phyloP scores from a whole-genome alignment of 2,797 vertebrate species.

The Pipistrellus pygmaeus region DNA sequence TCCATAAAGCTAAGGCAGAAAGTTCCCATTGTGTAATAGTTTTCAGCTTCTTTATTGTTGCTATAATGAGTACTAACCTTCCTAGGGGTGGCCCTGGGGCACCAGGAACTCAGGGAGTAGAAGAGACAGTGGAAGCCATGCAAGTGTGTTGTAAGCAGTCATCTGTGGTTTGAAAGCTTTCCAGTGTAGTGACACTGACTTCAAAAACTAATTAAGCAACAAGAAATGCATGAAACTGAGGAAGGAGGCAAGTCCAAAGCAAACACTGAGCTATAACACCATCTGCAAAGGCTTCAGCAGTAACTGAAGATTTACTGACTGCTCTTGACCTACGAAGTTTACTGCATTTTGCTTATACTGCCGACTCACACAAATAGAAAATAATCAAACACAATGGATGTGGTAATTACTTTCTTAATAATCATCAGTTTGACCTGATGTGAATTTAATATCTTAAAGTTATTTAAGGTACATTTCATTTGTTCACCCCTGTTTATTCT shows the following conservation, averaged over 20 bases:
- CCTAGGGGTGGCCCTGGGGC: neutral
- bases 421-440: conserved; percentile 23
- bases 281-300: neutral
- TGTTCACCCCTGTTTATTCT: neutral
- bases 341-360: neutral
- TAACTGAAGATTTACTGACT: neutral
- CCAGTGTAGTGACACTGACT: conserved; percentile 46
- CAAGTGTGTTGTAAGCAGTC: conserved; percentile 1
- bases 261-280: neutral
- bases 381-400: neutral
- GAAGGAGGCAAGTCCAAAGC: neutral
- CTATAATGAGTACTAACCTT: neutral
- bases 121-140: neutral
- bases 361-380: conserved; percentile 44
- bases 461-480: neutral
- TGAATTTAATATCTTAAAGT: conserved; percentile 42
- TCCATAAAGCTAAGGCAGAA: neutral
- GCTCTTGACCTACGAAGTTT: neutral
- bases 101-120: neutral
- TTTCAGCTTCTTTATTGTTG: neutral
- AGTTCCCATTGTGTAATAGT: neutral
- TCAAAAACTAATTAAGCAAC: conserved; percentile 65
- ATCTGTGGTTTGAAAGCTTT: conserved; percentile 56
- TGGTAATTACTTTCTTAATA: neutral
- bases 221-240: conserved; percentile 51